Base-by-base conservation (phyloP, 2,888 invertebrate species). In the Dione vanillae region DNA sequence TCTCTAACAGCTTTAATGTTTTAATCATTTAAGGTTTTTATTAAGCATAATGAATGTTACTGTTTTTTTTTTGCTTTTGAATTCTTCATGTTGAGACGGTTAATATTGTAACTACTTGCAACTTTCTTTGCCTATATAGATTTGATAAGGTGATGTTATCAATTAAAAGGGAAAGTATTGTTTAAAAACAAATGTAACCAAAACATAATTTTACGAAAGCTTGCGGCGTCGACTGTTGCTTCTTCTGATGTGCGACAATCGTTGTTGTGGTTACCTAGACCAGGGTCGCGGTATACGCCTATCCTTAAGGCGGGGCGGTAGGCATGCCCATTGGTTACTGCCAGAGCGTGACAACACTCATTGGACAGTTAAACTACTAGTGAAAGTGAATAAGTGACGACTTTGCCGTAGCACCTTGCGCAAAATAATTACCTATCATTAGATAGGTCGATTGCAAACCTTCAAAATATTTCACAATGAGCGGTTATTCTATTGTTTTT, bases 341-440 rank as follows among this genome's bases (percentile, higher is more conserved):
- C 72, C 88, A 85, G 86, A 91, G 83, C 92, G 90, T 92, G 91
- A 91, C 92, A 88, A 88, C 83, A 82, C 83, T 86, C 87, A 93
- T 92, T 92, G 92, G 92, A 90, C 90, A 90, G 86, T 82, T 80
- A 84, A 79, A 84, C 85, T 81, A 84, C 81, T 84, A 88, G 89
- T 89, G 91, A 92, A 91, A 90, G 91, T 91, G 88, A 89, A 90
- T 91, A 91, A 90, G 90, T 91, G 89, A 89, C 86, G 84, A 87
- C 85, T 82, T 87, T 83, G 80, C 83, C 81, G 81, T 78, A 83
- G 79, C 88, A 88, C 88, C 85, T 88, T 89, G 86, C 83, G 85
- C 84, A 85, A 87, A 87, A 83, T 82, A 79, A 80, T 82, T 80
- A 81, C 77, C 80, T 77, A 80, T 79, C 78, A 78, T 79, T 76